Percentiles rank a stretch among this genome's conserved stretches.
Conservation (phyloP, 2,797 vertebrate species). For the Moxostoma hubbsi region DNA sequence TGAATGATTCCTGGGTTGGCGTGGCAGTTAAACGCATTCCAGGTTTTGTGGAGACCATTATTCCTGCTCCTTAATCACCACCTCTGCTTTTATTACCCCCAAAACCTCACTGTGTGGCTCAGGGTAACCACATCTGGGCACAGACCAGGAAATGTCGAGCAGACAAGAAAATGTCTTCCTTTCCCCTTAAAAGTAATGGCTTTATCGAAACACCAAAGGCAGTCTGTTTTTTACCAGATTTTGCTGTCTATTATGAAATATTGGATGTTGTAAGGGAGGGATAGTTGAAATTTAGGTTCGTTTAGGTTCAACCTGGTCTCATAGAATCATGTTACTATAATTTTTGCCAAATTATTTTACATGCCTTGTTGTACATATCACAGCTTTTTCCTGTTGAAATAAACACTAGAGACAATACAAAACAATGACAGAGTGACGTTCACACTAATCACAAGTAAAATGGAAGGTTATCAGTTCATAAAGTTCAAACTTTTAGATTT, state of each 20-base stretch:
- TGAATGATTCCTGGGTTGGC: slow-evolving; percentile 68
- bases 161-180: slow-evolving; percentile 52
- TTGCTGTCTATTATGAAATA: slow-evolving; percentile 49
- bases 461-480: too few relatives aligned
- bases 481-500: too few relatives aligned
- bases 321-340: too few relatives aligned
- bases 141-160: slow-evolving; percentile 68
- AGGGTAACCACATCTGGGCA: slow-evolving; percentile 76
- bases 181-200: slow-evolving; percentile 56
- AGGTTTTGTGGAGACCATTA: slow-evolving; percentile 82
- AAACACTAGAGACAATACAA: too few relatives aligned
- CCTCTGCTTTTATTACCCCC: slow-evolving; percentile 80
- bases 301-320: not conserved
- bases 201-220: slow-evolving; percentile 56
- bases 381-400: too few relatives aligned
- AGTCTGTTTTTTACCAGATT: slow-evolving; percentile 48
- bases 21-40: slow-evolving; percentile 79
- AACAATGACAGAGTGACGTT: too few relatives aligned
- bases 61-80: slow-evolving; percentile 83
- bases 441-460: too few relatives aligned
- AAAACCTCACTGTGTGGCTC: slow-evolving; percentile 75
- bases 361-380: too few relatives aligned
- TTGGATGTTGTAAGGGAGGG: slow-evolving; percentile 36
- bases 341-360: too few relatives aligned
- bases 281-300: not conserved